Evolutionary conservation across 2,888 invertebrate genomes (phyloP), one percentile per base, ranked within the genome.

Genomic region (Chamaedrilus cognettii): DNA sequence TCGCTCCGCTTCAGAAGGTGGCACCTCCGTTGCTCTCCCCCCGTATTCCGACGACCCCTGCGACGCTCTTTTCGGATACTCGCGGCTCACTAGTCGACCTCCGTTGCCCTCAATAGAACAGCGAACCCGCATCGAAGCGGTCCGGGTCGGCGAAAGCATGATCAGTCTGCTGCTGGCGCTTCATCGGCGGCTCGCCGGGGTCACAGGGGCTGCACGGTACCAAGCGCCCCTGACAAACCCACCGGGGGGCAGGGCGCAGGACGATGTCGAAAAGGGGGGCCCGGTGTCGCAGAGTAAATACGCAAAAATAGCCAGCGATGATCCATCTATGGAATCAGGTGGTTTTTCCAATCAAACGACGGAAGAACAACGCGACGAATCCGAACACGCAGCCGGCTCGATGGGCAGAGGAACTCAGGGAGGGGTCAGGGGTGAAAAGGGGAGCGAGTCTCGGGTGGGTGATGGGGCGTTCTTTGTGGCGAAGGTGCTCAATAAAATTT

Each of bases 401-500:
- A 11, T 7, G 7, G 42, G 42, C 42, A 19, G 11, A 7, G 42
- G 19, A 42, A 42, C 7, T 42, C 42, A 42, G 19, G 42, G 11
- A 7, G 7, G 7, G 7, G 15, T 19, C 34, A 7, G 4, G 23
- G 11, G 11, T 4, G 33, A 15, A 28, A 11, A 5, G 5, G 23
- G 31, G 11, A 7, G 31, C 15, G 32, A 19, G n/a, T 56, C 32
- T 11, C 83, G 87, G 32, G 87, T 90, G 51, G 96, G 96, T 2
- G 94, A 96, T 84, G 96, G 96, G 0, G 90, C 93, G 0, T 90
- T 89, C 83, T 96, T 93, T 85, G 90, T 96, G 72, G 91, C 90
- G 0, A 89, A 89, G 76, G 86, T 96, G 68, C 85, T 96, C 69
- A 89, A 90, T 51, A 65, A 57, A 30, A 58, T 69, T 1, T 68